Base-by-base conservation (phyloP, 2,113 vertebrate genomes). In the Elephantulus edwardii region DNA sequence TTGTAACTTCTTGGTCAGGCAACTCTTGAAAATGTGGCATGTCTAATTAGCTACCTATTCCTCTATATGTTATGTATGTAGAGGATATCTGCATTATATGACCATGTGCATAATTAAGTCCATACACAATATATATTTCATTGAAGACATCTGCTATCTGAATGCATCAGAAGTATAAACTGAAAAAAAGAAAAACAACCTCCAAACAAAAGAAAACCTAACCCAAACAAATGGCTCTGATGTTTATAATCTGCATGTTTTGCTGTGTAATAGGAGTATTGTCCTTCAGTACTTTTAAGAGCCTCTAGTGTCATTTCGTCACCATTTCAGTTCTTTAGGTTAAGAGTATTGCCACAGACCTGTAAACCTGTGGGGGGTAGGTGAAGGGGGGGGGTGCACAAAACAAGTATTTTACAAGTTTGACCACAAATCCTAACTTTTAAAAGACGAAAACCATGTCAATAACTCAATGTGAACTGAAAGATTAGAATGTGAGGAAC, bases 331-430 rank as follows among this genome's bases (percentile, higher is more conserved):
- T n/a, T n/a, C n/a, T 92, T 86, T 84, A 28, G 77, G 88, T 97
- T 96, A 93, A 93, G 97, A 97, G 98, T 98, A 98, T 97, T 98
- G 97, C 97, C 97, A 98, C 96, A 97, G 97, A 97, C 97, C 96
- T 97, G 97, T 97, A 98, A 97, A 97, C 98, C 97, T 89, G 92
- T 92, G 95, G 93, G 96, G 94, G 85, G 91, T 95, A 95, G 94
- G 93, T 74, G n/a, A n/a, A 86, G 88, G 70, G 89, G 75, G 50
- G 92, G 75, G 64, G 95, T 97, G 97, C 97, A 98, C 98, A 96
- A 68, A 96, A 97, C 95, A 96, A 96, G 94, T 97, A 97, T 97
- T 98, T 98, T 98, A 98, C 98, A 98, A 97, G 97, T 95, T 96
- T 96, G 96, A 96, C 96, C 91, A 60, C n/a, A n/a, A n/a, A n/a